phyloP scores from a whole-genome alignment of 1,140 invertebrate genomes.

The Hycleus phaleratus region DNA sequence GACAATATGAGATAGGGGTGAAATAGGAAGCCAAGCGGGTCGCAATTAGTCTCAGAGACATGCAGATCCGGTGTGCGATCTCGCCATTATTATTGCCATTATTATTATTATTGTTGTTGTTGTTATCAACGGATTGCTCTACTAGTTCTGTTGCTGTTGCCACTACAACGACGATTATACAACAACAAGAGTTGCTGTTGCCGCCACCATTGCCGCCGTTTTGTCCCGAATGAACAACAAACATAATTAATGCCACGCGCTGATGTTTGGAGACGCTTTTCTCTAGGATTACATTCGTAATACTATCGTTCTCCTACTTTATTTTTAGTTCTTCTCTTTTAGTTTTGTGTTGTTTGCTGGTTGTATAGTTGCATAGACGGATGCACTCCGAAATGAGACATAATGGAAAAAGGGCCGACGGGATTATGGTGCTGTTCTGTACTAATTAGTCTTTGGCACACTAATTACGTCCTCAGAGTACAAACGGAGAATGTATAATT shows the following conservation, averaged over 20 bases:
- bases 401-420: conserved; percentile 12
- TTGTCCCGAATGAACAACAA: conserved; percentile 4
- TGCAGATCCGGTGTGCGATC: too few species aligned
- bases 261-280: conserved; percentile 8
- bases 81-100: too few species aligned
- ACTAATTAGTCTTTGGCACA: conserved; percentile 19
- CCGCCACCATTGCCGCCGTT: too few species aligned
- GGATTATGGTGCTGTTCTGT: conserved; percentile 9
- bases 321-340: not conserved
- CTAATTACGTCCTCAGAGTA: conserved; percentile 16
- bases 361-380: conserved; percentile 3
- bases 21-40: too few species aligned
- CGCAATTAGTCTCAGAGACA: too few species aligned
- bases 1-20: too few species aligned
- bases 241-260: conserved; percentile 11
- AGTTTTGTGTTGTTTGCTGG: conserved; percentile 11
- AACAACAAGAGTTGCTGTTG: too few species aligned
- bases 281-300: conserved; percentile 1
- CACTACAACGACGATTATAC: too few species aligned
- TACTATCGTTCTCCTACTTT: not conserved
- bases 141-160: too few species aligned
- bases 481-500: too few species aligned
- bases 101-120: too few species aligned
- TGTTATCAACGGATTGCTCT: too few species aligned
- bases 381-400: conserved; percentile 15